Conservation (phyloP, 1,140 invertebrate genomes). For the Diplogasteroides magnus region DNA sequence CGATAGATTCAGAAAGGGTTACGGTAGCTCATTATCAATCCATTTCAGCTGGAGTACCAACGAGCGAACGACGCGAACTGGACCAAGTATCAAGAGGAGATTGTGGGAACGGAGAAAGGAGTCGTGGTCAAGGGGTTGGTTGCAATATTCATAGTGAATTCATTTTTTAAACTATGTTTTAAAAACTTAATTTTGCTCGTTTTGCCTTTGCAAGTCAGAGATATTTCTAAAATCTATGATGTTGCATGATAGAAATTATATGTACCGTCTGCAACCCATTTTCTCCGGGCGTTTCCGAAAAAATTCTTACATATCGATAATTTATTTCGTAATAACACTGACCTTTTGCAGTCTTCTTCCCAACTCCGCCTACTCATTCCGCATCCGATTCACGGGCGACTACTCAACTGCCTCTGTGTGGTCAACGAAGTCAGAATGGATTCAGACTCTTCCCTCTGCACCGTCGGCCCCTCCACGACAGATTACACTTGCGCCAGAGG, state of each 20-base stretch:
- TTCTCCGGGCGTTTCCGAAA: too few species aligned
- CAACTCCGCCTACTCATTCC: slow-evolving; percentile 82
- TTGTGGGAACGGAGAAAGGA: slow-evolving; percentile 23
- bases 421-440: slow-evolving; percentile 79
- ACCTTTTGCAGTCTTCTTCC: slow-evolving; percentile 67
- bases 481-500: slow-evolving; percentile 82
- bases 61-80: slow-evolving; percentile 42
- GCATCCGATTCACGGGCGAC: slow-evolving; percentile 91
- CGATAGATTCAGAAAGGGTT: not conserved
- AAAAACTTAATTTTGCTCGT: too few species aligned
- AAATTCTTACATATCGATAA: too few species aligned
- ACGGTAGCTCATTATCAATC: not conserved
- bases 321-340: too few species aligned
- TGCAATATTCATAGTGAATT: too few species aligned
- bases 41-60: slow-evolving; percentile 37
- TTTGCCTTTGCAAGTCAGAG: too few species aligned
- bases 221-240: too few species aligned
- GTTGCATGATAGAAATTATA: too few species aligned
- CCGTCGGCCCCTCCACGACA: slow-evolving; percentile 75
- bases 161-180: too few species aligned
- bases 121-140: slow-evolving; percentile 23
- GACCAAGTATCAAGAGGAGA: slow-evolving; percentile 13
- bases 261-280: too few species aligned
- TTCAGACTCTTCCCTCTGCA: slow-evolving; percentile 82
- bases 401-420: slow-evolving; percentile 79